Conservation (phyloP, 2,797 vertebrate species). For the Typhlichthys subterraneus region DNA sequence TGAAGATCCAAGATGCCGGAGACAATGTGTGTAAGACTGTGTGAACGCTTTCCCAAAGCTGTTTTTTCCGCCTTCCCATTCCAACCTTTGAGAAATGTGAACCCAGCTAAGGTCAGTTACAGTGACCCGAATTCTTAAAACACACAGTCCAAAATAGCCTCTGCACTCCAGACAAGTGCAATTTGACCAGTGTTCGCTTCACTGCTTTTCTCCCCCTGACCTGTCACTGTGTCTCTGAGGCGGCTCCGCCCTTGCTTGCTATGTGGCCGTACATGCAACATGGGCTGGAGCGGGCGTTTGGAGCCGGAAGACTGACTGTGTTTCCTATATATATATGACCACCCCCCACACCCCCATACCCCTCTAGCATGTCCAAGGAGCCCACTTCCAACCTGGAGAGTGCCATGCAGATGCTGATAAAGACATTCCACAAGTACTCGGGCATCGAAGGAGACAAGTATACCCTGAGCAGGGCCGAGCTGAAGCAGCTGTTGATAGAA, state of each 20-base stretch:
- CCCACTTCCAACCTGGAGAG: constrained; percentile 81
- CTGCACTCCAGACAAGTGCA: constrained; percentile 29
- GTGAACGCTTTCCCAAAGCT: constrained; percentile 59
- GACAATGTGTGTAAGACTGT: constrained; percentile 84
- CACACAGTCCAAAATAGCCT: constrained; percentile 32
- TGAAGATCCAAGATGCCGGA: constrained; percentile 79
- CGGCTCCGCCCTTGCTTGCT: constrained; percentile 64
- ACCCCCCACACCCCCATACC: constrained; percentile 3
- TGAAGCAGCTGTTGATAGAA: constrained; percentile 79
- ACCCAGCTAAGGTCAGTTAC: constrained; percentile 48
- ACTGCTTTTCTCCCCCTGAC: constrained; percentile 18
- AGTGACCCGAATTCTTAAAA: constrained; percentile 26
- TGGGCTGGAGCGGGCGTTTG: constrained; percentile 65
- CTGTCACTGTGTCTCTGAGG: constrained; percentile 51
- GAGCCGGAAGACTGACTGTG: constrained; percentile 47
- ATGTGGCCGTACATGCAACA: constrained; percentile 73
- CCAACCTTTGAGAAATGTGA: constrained; percentile 45
- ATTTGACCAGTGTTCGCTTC: constrained; percentile 38
- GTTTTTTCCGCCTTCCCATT: constrained; percentile 52
- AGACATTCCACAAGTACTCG: constrained; percentile 85
- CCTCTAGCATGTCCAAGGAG: constrained; percentile 81
- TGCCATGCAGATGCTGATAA: constrained; percentile 85
- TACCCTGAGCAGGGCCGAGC: constrained; percentile 78
- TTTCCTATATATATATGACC: constrained; percentile 26
- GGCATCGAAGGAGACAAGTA: constrained; percentile 84